phyloP scores from a whole-genome alignment of 2,797 vertebrate genomes.

The Eurystomus glaucurus region DNA sequence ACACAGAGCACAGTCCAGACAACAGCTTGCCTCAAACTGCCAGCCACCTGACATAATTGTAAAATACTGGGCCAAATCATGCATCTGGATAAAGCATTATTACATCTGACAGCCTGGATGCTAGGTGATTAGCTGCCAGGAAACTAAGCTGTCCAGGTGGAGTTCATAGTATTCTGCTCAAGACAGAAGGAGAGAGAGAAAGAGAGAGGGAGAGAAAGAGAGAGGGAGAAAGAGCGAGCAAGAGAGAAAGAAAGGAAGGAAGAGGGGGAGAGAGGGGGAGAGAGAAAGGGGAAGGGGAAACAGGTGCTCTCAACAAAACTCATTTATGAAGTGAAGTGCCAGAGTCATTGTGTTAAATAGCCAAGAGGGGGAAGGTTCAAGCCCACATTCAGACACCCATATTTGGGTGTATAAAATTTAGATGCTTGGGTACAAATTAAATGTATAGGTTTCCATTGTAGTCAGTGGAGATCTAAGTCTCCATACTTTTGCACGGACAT shows the following conservation, averaged over 20 bases:
- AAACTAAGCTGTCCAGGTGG: neutral
- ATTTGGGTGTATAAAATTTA: neutral
- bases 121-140: neutral
- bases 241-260: neutral
- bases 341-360: neutral
- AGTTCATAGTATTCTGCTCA: neutral
- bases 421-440: neutral
- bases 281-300: neutral
- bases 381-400: neutral
- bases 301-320: neutral
- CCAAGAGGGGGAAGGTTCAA: neutral
- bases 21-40: neutral
- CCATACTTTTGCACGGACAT: neutral
- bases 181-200: neutral
- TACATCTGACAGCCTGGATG: neutral
- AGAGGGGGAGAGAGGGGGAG: neutral
- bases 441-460: neutral
- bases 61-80: neutral
- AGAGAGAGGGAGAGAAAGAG: neutral
- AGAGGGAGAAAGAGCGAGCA: too few relatives aligned
- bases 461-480: neutral
- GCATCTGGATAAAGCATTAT: neutral
- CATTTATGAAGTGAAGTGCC: neutral
- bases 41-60: neutral
- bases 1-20: neutral